Base-by-base conservation (phyloP, 2,113 vertebrate genomes). In the Excalfactoria chinensis region DNA sequence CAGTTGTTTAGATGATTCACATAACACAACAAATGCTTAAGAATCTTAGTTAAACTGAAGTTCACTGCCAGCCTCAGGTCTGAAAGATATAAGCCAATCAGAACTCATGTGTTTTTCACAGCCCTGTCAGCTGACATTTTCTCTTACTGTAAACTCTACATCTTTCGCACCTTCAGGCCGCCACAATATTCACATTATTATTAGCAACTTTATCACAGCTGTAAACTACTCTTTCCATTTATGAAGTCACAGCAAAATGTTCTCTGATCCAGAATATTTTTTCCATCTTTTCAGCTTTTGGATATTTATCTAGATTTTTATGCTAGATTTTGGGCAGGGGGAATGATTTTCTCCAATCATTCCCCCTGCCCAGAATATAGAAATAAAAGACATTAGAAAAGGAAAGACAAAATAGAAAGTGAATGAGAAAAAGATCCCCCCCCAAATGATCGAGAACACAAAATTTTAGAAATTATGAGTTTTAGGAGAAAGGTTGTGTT, bases 1-100 rank as follows among this genome's bases (percentile, higher is more conserved):
- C 34, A 88, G 75, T 90, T 94, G 78, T 95, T 95, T 93, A 70
- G 75, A 71, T 90, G 63, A 95, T 94, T 95, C 95, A 88, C 75
- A 51, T 86, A 95, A 82, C 34, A 84, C 44, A 71, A 43, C 37
- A 86, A 93, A 89, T 19, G 11, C 89, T 83, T 89, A 86, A 91
- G 69, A 13, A 56, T 88, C 91, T 56, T 67, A 56, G 68, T 91
- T 86, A 80, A 51, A 60, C 34, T 68, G 75, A 89, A 71, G 25
- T 71, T 66, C 64, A 83, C 41, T 89, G 66, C 20, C 64, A 95
- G 83, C 9, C 67, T 89, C 72, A 88, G 72, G 91, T 93, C 68
- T 40, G 25, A 80, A 76, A 94, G 85, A 95, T 88, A 83, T 70
- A 67, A 74, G 7, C 41, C 11, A 0, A 0, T 11, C 46, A 86